Conservation (phyloP, 2,888 invertebrate genomes). For the Arrhopalites spinosus region DNA sequence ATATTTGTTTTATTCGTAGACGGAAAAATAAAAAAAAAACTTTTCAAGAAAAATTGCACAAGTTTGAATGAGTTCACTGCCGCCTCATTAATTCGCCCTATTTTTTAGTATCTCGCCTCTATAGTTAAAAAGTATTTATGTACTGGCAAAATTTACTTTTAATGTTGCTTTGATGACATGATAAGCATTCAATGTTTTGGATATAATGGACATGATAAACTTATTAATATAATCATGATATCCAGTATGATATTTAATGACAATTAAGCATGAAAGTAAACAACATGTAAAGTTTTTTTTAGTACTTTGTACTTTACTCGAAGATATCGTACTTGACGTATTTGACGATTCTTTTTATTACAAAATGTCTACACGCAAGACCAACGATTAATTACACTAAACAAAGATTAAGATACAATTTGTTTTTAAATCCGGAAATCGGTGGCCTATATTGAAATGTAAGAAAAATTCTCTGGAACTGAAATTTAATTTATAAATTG, state of each 20-base stretch:
- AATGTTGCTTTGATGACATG: too few relatives aligned
- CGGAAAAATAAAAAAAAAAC: too few relatives aligned
- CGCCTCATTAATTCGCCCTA: too few relatives aligned
- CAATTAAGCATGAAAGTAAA: background rate
- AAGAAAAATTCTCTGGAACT: background rate
- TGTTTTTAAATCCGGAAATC: conserved; percentile 7
- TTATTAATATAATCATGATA: too few relatives aligned
- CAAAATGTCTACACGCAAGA: conserved; percentile 34
- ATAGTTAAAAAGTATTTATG: too few relatives aligned
- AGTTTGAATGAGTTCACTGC: background rate
- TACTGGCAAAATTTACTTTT: too few relatives aligned
- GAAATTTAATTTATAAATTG: conserved; percentile 19
- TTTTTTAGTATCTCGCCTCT: too few relatives aligned
- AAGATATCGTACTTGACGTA: conserved; percentile 20
- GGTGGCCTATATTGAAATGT: conserved; percentile 20
- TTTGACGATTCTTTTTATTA: conserved; percentile 20
- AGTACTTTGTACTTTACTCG: background rate
- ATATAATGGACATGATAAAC: too few relatives aligned
- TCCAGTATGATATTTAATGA: background rate
- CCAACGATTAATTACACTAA: conserved; percentile 25
- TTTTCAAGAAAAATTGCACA: too few relatives aligned
- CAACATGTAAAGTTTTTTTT: background rate
- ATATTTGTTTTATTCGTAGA: too few relatives aligned
- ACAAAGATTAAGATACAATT: conserved; percentile 13
- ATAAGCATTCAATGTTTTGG: too few relatives aligned